These are phyloP conservation scores for Axea sp. DNA, from an alignment of 2,888 invertebrate species.

Conservation along the genomic window DNA sequence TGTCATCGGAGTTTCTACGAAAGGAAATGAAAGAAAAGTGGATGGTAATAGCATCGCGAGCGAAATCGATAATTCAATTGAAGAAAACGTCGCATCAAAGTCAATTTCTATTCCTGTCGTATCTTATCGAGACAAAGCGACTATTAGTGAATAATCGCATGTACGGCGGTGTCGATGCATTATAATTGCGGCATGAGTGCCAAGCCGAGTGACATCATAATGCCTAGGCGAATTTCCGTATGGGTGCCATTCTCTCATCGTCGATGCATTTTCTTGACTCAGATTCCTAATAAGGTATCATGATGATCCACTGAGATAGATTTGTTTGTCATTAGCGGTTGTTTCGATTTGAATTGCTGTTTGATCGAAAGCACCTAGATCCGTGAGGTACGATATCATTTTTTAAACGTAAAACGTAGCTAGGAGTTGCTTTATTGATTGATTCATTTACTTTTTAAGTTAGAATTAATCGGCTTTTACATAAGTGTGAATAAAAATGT, in stretches of 20 bases:
- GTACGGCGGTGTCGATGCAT: slow-evolving; percentile 56
- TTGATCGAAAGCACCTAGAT: slow-evolving; percentile 50
- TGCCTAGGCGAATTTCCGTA: slow-evolving; percentile 54
- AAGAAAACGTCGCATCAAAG: slow-evolving; percentile 40
- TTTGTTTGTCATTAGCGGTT: slow-evolving; percentile 67
- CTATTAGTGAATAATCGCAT: slow-evolving; percentile 54
- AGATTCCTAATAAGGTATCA: slow-evolving; percentile 65
- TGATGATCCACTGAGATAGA: slow-evolving; percentile 69
- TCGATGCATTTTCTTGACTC: slow-evolving; percentile 41
- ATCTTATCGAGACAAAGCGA: slow-evolving; percentile 47
- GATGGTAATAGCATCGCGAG: slow-evolving; percentile 23
- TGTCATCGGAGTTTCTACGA: slow-evolving; percentile 31
- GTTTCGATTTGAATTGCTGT: slow-evolving; percentile 64
- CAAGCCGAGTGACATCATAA: slow-evolving; percentile 66
- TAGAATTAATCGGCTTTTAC: too few species aligned
- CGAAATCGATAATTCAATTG: slow-evolving; percentile 45
- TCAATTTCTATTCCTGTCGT: slow-evolving; percentile 53
- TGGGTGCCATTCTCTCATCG: slow-evolving; percentile 58
- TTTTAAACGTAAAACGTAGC: slow-evolving; percentile 19
- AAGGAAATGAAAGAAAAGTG: slow-evolving; percentile 13
- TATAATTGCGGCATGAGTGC: slow-evolving; percentile 62
- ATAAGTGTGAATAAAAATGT: too few species aligned
- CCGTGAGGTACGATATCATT: slow-evolving; percentile 25
- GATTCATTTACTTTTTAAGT: too few species aligned
- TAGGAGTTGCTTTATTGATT: too few species aligned